These are phyloP conservation scores for Watsonalla binaria DNA, from an alignment of 2,888 invertebrate species.

Conservation along the genomic window DNA sequence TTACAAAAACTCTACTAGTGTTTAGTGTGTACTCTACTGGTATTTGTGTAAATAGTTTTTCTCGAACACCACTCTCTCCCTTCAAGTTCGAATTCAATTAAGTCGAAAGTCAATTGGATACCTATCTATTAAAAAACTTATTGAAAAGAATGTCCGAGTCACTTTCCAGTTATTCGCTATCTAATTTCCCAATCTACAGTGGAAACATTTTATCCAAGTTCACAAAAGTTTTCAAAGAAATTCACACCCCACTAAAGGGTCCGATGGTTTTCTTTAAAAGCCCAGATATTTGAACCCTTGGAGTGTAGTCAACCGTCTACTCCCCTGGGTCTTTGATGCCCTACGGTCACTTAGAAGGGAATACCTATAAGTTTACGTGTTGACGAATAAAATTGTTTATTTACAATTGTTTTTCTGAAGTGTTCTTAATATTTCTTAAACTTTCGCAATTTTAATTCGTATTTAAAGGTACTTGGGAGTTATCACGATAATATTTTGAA, in stretches of 20 bases:
- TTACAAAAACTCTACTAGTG: no score
- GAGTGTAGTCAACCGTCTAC: constrained; percentile 66
- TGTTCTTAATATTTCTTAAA: no score
- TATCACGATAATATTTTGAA: no score
- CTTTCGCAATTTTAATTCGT: no score
- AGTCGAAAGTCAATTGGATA: neutral
- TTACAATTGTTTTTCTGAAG: neutral
- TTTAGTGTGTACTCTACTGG: no score
- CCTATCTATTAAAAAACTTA: neutral
- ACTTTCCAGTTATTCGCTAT: neutral
- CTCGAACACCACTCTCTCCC: no score
- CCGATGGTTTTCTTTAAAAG: constrained; percentile 67
- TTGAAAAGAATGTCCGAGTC: neutral
- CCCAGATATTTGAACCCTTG: constrained; percentile 62
- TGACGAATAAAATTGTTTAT: constrained; percentile 20
- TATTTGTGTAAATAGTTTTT: no score
- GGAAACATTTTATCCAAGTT: constrained; percentile 13
- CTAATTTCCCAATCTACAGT: constrained; percentile 14
- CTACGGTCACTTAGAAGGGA: constrained; percentile 57
- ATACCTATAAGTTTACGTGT: constrained; percentile 55
- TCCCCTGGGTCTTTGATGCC: constrained; percentile 54
- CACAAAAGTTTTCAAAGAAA: constrained; percentile 45
- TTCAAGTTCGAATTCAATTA: no score
- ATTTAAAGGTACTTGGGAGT: no score
- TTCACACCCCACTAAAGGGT: constrained; percentile 65